Percentiles rank a stretch among this genome's conserved stretches.
These are phyloP conservation scores for Probosciger aterrimus DNA, from an alignment of 2,113 vertebrate species.

Conservation along the genomic window DNA sequence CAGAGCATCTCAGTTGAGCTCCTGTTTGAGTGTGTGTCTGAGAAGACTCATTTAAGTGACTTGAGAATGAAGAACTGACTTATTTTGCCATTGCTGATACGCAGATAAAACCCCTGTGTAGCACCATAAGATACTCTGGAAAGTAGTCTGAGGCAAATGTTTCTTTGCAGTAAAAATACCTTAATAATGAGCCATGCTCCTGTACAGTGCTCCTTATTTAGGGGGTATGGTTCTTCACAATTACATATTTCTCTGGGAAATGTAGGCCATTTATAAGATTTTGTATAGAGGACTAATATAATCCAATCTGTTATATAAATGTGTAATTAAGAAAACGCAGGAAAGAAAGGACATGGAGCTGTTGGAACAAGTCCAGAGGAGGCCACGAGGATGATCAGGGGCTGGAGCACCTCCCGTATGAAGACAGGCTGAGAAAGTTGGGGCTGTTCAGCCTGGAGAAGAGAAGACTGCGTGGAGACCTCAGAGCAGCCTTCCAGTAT, in stretches of 20 bases:
- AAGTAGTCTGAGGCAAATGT: not conserved
- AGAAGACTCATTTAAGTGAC: not conserved
- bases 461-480: not conserved
- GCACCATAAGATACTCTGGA: not conserved
- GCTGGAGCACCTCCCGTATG: not conserved
- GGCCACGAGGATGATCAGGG: not conserved
- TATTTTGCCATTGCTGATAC: not conserved
- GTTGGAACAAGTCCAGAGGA: not conserved
- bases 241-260: not conserved
- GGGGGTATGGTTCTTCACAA: not conserved
- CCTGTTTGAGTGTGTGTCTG: not conserved
- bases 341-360: not conserved
- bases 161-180: not conserved
- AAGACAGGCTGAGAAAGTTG: not conserved
- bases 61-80: not conserved
- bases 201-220: fast-evolving
- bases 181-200: not conserved
- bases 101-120: not conserved
- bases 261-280: not conserved
- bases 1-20: not conserved
- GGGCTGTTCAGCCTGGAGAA: not conserved
- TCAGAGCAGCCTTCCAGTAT: no score
- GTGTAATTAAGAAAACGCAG: not conserved
- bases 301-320: not conserved
- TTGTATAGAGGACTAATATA: not conserved